Percentiles rank a stretch among this genome's conserved stretches.
Conservation (phyloP, 2,888 invertebrate genomes). For the Volucella inflata region DNA sequence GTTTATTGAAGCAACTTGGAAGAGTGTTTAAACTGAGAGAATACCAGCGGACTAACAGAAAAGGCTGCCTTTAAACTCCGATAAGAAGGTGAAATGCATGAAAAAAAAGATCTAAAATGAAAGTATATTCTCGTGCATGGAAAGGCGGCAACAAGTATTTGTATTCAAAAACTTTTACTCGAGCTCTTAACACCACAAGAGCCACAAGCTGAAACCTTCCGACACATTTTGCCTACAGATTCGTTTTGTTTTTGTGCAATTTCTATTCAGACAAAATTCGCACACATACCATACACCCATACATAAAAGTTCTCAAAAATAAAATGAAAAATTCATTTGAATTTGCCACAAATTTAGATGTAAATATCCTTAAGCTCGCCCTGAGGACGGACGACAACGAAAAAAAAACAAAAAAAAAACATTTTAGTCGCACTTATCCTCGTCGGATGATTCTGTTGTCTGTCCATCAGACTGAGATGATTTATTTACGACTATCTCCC, state of each 20-base stretch:
- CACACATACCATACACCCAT: too few relatives aligned
- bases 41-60: too few relatives aligned
- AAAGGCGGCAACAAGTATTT: too few relatives aligned
- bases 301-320: neutral
- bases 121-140: too few relatives aligned
- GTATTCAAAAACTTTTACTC: too few relatives aligned
- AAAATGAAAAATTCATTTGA: neutral
- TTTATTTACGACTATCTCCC: constrained; percentile 28
- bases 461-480: constrained; percentile 54
- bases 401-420: neutral
- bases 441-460: constrained; percentile 22
- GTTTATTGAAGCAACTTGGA: too few relatives aligned
- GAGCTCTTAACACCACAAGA: neutral
- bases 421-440: neutral
- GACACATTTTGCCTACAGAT: neutral
- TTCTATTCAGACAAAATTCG: too few relatives aligned
- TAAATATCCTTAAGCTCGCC: neutral
- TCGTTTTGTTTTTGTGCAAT: neutral
- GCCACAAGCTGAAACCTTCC: neutral
- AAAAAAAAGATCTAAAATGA: too few relatives aligned
- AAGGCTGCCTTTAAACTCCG: too few relatives aligned
- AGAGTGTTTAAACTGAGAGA: too few relatives aligned
- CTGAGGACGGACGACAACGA: neutral
- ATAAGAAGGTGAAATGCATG: too few relatives aligned
- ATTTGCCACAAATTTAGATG: neutral